Percentiles rank a stretch among this genome's conserved stretches.
Evolutionary conservation across 2,113 vertebrate genomes (phyloP).

Genomic region (Chiloscyllium plagiosum): DNA sequence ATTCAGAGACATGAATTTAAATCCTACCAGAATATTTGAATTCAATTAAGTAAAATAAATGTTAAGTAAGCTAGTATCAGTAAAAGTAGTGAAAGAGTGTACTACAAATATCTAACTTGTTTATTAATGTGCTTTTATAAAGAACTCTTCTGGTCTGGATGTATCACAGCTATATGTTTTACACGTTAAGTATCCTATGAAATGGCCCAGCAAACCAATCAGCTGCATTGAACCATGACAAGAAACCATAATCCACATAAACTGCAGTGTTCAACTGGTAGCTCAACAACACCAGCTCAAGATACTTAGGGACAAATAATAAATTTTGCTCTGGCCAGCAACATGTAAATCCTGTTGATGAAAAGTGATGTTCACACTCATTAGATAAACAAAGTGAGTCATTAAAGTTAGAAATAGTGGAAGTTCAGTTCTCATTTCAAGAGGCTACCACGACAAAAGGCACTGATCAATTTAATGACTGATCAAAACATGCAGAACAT

Average conservation of each 20-base stretch:
- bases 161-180: not conserved
- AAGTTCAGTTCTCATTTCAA: not conserved
- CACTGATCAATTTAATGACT: not conserved
- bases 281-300: no score
- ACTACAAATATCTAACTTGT: no score
- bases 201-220: not conserved
- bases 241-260: not conserved
- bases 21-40: no score
- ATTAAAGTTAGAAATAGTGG: not conserved
- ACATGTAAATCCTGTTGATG: not conserved
- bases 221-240: not conserved
- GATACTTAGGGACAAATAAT: no score
- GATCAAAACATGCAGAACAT: not conserved
- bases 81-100: no score
- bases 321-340: no score
- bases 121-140: no score
- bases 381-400: not conserved
- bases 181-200: not conserved
- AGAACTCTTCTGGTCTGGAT: not conserved
- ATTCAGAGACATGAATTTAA: no score
- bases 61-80: no score
- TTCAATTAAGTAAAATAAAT: no score
- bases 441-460: not conserved
- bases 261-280: not conserved
- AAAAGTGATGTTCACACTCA: not conserved